Evolutionary conservation across 2,797 vertebrate species (phyloP), one percentile per base, ranked within the genome.

Genomic region (Borostomias antarcticus): DNA sequence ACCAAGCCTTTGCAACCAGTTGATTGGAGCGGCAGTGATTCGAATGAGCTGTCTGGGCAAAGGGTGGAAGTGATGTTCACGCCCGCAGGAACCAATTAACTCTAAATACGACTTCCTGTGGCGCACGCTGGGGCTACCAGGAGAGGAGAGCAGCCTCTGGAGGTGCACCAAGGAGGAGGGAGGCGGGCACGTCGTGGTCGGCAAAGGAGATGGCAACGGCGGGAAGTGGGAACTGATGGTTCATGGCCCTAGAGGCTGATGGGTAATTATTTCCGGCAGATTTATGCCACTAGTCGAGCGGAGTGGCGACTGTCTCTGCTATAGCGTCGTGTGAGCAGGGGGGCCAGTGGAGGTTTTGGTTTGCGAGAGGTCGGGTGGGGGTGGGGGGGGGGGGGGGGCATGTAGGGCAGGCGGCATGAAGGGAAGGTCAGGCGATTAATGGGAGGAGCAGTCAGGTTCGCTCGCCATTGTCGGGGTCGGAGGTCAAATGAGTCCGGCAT

Each of bases 251-350:
- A 72, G 80, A 82, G 72, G 74, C 47, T 87, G 88, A 88, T 82
- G 85, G 86, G 86, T 90, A 89, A 90, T 90, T 89, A 91, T 84
- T 88, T 89, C 81, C 71, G 32, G 82, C 80, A 86, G 82, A 89
- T 90, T 91, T 89, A 88, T 83, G 77, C 75, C 60, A 58, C 79
- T 79, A 78, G 78, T 82, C 82, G 75, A 75, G 79, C 30, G 74
- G 78, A 86, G 84, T 71, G 72, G 73, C 67, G 60, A 75, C 73
- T 67, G 72, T 83, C 83, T 85, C 70, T 64, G 53, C 83, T 84
- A 70, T 61, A 51, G 78, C 77, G 79, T 76, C 73, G 21, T 4
- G 11, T 69, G 72, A 80, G 75, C 63, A 37, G 25, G 28, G 66
- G 64, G 52, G 67, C 19, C 13, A 9, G 68, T 8, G 5, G 66